These are phyloP conservation scores for Syncerus caffer DNA, from an alignment of 2,797 vertebrate genomes.

Conservation along the genomic window DNA sequence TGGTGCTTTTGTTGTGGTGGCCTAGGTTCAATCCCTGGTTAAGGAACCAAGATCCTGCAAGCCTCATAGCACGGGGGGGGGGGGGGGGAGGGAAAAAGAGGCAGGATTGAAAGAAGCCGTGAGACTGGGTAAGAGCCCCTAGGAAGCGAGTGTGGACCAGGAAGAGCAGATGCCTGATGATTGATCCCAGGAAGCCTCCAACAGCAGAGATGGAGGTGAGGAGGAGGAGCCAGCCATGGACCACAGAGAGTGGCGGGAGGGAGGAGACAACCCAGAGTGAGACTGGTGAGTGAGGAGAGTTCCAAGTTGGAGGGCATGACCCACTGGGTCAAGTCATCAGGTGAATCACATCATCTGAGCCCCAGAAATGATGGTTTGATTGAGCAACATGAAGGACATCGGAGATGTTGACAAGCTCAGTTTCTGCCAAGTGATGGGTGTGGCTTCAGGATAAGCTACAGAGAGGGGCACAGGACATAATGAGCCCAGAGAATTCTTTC, in stretches of 20 bases:
- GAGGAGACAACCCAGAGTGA: not conserved
- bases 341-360: not conserved
- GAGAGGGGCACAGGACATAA: not conserved
- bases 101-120: not conserved
- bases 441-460: not conserved
- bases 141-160: fast-evolving
- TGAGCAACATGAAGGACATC: not conserved
- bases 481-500: not conserved
- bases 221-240: not conserved
- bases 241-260: fast-evolving
- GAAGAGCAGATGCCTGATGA: not conserved
- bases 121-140: not conserved
- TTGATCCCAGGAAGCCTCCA: not conserved
- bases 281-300: not conserved
- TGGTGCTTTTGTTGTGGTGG: not conserved
- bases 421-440: not conserved
- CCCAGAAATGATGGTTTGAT: fast-evolving
- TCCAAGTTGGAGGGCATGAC: not conserved
- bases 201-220: fast-evolving
- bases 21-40: not conserved
- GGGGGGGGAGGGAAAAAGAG: not conserved
- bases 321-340: not conserved
- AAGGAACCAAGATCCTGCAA: not conserved
- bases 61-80: not conserved
- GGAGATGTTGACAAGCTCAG: not conserved